These are phyloP conservation scores for Zaprionus taronus DNA, from an alignment of 1,140 invertebrate genomes.

Conservation along the genomic window DNA sequence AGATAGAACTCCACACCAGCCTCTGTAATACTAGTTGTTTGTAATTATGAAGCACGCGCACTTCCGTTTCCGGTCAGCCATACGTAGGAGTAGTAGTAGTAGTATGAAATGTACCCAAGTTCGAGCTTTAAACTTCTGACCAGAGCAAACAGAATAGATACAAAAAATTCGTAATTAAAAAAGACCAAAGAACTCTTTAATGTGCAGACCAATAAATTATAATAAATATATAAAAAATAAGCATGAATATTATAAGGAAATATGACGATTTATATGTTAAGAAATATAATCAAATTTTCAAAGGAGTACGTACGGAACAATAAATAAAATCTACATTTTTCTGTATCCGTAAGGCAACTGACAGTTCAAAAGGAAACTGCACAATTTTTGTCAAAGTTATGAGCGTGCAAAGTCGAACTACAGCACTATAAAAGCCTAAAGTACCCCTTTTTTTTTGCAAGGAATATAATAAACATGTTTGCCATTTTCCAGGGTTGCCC, in stretches of 20 bases:
- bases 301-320: too few species aligned
- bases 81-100: not conserved
- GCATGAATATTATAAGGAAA: too few species aligned
- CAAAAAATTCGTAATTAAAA: not conserved
- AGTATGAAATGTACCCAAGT: not conserved
- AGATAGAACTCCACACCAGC: not conserved
- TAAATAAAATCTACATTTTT: too few species aligned
- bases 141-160: not conserved
- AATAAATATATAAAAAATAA: not conserved
- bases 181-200: not conserved
- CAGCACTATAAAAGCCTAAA: not conserved
- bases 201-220: not conserved
- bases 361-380: not conserved
- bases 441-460: constrained; percentile 26
- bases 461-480: constrained; percentile 42
- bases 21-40: constrained; percentile 1
- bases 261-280: too few species aligned
- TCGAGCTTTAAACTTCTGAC: not conserved
- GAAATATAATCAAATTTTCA: too few species aligned
- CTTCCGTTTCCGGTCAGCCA: constrained; percentile 60
- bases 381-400: not conserved
- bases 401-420: not conserved
- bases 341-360: too few species aligned
- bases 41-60: constrained; percentile 61
- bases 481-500: constrained; percentile 38